Evolutionary conservation across 2,888 invertebrate genomes (phyloP).

Genomic region (Coronaproctus castanopsis): DNA sequence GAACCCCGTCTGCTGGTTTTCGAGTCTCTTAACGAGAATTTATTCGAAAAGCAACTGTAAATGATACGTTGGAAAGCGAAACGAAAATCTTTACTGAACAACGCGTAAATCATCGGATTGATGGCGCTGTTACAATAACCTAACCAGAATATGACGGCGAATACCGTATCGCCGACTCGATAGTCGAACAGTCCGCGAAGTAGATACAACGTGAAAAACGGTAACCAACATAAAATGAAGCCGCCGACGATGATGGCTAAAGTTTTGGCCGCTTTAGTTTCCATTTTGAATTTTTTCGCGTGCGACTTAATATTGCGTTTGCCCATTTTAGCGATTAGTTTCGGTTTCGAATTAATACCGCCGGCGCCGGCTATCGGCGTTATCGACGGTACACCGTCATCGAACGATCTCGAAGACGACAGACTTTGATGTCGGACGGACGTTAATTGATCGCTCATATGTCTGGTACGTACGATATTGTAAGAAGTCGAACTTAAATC

Average conservation of each 20-base stretch:
- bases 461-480: constrained; percentile 16
- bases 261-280: constrained; percentile 92
- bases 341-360: constrained; percentile 25
- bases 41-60: constrained; percentile 40
- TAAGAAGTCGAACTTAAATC: constrained; percentile 9
- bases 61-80: constrained; percentile 85
- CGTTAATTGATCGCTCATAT: constrained; percentile 18
- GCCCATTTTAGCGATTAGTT: constrained; percentile 47
- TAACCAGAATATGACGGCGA: constrained; percentile 87
- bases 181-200: constrained; percentile 69
- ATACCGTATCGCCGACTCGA: constrained; percentile 65
- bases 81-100: constrained; percentile 86
- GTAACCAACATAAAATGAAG: constrained; percentile 91
- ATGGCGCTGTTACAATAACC: constrained; percentile 94
- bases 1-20: constrained; percentile 20
- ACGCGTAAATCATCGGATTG: constrained; percentile 84
- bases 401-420: constrained; percentile 23
- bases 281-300: constrained; percentile 80
- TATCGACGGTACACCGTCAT: constrained; percentile 22
- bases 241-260: constrained; percentile 92
- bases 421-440: constrained; percentile 19
- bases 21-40: constrained; percentile 17
- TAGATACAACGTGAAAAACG: constrained; percentile 88
- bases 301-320: constrained; percentile 76
- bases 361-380: constrained; percentile 20